A percentile compares a stretch with the other conserved stretches of the same genome.
Evolutionary conservation across 2,113 vertebrate genomes (phyloP).

Genomic region (Pitta sordida): DNA sequence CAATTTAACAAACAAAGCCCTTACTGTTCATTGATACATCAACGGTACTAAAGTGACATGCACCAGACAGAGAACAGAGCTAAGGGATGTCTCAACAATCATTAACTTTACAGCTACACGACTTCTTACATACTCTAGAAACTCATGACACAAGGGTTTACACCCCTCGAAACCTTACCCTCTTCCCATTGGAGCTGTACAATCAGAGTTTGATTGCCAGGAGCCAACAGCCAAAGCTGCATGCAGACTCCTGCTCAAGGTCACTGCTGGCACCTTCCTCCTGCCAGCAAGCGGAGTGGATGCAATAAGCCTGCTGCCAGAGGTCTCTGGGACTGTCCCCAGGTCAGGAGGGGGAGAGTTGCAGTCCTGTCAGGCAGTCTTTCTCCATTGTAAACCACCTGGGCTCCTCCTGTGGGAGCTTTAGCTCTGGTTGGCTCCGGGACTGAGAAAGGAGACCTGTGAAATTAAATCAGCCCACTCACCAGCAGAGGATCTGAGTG

Average conservation of each 20-base stretch:
- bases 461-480: not conserved
- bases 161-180: not conserved
- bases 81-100: not conserved
- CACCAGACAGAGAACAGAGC: not conserved
- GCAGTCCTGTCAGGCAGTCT: not conserved
- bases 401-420: not conserved
- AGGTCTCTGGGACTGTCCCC: not conserved
- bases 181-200: not conserved
- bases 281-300: not conserved
- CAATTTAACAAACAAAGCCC: not conserved
- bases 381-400: not conserved
- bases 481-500: not conserved
- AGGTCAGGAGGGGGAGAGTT: not conserved
- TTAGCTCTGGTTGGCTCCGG: not conserved
- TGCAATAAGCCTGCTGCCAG: not conserved
- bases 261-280: not conserved
- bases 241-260: not conserved
- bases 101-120: not conserved
- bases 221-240: not conserved
- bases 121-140: not conserved
- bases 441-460: not conserved
- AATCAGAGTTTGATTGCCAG: not conserved
- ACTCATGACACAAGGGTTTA: accelerated
- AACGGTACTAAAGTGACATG: not conserved
- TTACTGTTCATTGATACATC: not conserved